Evolutionary conservation across 2,113 vertebrate genomes (phyloP).

Genomic region (Columba janthina): DNA sequence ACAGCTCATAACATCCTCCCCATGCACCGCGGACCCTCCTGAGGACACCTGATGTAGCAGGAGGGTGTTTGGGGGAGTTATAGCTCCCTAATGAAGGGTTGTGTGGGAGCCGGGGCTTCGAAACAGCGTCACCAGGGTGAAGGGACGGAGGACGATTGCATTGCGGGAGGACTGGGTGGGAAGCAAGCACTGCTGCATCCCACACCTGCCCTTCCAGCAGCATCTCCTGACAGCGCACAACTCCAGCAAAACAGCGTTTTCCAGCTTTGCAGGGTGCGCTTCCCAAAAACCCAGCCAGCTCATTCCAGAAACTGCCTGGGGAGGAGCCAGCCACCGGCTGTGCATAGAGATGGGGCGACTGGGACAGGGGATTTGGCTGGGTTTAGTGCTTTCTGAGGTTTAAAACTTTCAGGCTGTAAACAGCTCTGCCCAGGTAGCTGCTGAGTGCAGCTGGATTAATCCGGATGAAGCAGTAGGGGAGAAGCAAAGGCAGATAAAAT

Average conservation of each 20-base stretch:
- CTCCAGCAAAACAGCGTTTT: neutral
- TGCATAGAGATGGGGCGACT: neutral
- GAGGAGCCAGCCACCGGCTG: neutral
- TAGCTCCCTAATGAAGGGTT: neutral
- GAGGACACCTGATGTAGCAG: rapidly evolving
- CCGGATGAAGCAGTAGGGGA: neutral
- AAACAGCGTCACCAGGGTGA: neutral
- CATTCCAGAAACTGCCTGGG: neutral
- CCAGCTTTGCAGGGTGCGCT: neutral
- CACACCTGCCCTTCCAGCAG: neutral
- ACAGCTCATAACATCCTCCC: neutral
- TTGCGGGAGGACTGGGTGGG: rapidly evolving
- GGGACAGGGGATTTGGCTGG: neutral
- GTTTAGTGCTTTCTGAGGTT: neutral
- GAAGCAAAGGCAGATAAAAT: neutral
- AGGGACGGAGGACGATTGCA: neutral
- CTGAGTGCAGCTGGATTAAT: neutral
- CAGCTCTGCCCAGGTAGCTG: neutral
- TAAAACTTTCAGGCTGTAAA: neutral
- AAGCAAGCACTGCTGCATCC: neutral
- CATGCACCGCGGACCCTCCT: rapidly evolving
- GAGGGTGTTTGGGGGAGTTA: neutral
- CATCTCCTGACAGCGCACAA: neutral
- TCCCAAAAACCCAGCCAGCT: neutral
- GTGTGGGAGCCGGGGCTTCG: neutral